Evolutionary conservation across 2,113 vertebrate genomes (phyloP), one percentile per base, ranked within the genome.

Genomic region (Hydrolagus affinis): DNA sequence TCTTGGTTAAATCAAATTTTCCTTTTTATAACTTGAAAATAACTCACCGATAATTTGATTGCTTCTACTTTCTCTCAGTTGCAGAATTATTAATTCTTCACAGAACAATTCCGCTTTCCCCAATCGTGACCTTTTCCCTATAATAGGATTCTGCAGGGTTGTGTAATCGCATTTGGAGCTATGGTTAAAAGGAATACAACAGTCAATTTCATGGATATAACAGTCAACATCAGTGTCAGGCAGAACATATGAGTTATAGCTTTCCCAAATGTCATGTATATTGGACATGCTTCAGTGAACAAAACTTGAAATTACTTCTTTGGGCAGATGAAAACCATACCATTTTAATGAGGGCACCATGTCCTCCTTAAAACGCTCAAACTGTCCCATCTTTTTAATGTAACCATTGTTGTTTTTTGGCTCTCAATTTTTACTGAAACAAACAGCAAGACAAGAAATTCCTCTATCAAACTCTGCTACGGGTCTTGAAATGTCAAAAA

Each of bases 181-280:
- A 30, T 66, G 62, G 28, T 66, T 66, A 62, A 83, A 83, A 68
- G 66, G 78, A 30, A 14, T 62, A 66, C 66, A 21, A 11, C 32
- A 66, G 78, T 83, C 78, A 80, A 80, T 80, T 28, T 80, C 60
- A 30, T 64, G 23, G 59, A 12, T 60, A 44, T 44, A 44, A 44
- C 6, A 44, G 44, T 44, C 44, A 44, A 44, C 44, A 44, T 1
- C 44, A 44, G 44, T 80, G 60, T 80, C 77, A 80, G 23, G 12
- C 23, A 68, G 23, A 83, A 28, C 30, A 17, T 56, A 64, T 80
- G 77, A 25, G 21, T 66, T 32, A 83, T 30, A 83, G 60, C 25
- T 21, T 23, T 64, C 28, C 78, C 60, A 83, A 83, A 83, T 83
- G 78, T 17, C 25, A 68, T 60, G 78, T 32, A 15, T 64, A 83